Percentiles rank a stretch among this genome's conserved stretches.
Conservation (phyloP, 2,888 invertebrate genomes). For the Synergus japonicus region DNA sequence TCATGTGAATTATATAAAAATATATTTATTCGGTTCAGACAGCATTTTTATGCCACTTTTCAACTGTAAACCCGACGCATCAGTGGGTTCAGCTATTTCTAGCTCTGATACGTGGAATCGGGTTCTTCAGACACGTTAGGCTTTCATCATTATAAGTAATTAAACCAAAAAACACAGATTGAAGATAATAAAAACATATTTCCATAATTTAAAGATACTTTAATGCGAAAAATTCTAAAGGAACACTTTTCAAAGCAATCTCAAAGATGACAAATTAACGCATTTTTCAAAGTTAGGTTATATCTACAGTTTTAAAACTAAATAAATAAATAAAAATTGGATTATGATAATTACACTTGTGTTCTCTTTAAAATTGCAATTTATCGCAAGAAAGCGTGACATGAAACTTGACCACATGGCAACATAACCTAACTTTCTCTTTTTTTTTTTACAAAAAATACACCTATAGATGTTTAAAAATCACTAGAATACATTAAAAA, state of each 20-base stretch:
- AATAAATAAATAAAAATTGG: neutral
- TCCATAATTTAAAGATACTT: too few species aligned
- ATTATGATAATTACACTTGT: neutral
- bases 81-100: constrained; percentile 79
- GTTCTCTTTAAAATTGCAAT: neutral
- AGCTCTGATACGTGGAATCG: constrained; percentile 70
- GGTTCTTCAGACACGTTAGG: constrained; percentile 63
- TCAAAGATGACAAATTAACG: neutral
- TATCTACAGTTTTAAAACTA: neutral
- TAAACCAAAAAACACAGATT: constrained; percentile 42
- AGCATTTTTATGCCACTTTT: constrained; percentile 61
- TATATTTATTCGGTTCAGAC: constrained; percentile 64
- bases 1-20: neutral
- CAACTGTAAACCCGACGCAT: constrained; percentile 65
- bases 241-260: neutral
- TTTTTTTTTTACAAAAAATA: neutral
- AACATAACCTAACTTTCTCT: constrained; percentile 12
- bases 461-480: neutral
- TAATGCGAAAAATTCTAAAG: too few species aligned
- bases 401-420: neutral
- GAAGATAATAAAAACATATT: neutral
- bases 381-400: neutral
- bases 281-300: neutral
- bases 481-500: neutral
- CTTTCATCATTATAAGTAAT: constrained; percentile 39